Evolutionary conservation across 2,113 vertebrate species (phyloP).

Genomic region (Misgurnus mizolepis): DNA sequence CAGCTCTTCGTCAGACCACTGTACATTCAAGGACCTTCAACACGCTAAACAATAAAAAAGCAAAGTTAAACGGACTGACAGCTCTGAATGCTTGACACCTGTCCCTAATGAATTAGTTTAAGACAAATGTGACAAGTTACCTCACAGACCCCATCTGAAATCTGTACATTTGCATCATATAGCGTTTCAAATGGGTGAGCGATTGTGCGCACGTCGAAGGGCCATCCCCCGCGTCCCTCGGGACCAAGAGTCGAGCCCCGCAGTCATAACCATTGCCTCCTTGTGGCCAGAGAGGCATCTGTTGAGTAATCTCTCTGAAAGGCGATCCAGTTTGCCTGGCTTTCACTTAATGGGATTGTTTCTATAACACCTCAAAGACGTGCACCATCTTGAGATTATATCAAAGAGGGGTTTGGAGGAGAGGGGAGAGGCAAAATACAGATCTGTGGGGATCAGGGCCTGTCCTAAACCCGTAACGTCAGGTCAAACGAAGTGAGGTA

Average conservation of each 20-base stretch:
- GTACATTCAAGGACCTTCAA: not conserved
- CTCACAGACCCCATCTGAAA: conserved; percentile 2
- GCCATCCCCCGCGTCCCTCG: conserved; percentile 46
- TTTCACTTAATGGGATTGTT: conserved; percentile 67
- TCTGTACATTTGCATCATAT: conserved; percentile 35
- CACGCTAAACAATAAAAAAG: not conserved
- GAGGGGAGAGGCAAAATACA: not conserved
- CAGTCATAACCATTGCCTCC: conserved; percentile 61
- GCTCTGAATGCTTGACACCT: conserved; percentile 32
- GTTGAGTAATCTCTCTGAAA: conserved; percentile 72
- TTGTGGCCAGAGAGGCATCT: conserved; percentile 62
- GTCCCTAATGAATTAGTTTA: conserved; percentile 40
- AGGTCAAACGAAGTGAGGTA: conserved; percentile 3
- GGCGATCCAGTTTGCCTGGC: conserved; percentile 56
- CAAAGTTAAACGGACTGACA: not conserved
- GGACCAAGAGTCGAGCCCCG: conserved; percentile 51
- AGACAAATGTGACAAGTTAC: conserved; percentile 27
- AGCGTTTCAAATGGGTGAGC: conserved; percentile 39
- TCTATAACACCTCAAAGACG: conserved; percentile 64
- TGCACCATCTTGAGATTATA: conserved; percentile 59
- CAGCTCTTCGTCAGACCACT: not conserved
- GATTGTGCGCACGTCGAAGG: conserved; percentile 8
- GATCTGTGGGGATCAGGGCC: conserved; percentile 7
- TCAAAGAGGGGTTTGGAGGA: conserved; percentile 41
- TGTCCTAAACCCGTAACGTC: conserved; percentile 11